phyloP scores from a whole-genome alignment of 37 sponge, comb jelly and placozoan species.

The Eunapius fragilis region DNA sequence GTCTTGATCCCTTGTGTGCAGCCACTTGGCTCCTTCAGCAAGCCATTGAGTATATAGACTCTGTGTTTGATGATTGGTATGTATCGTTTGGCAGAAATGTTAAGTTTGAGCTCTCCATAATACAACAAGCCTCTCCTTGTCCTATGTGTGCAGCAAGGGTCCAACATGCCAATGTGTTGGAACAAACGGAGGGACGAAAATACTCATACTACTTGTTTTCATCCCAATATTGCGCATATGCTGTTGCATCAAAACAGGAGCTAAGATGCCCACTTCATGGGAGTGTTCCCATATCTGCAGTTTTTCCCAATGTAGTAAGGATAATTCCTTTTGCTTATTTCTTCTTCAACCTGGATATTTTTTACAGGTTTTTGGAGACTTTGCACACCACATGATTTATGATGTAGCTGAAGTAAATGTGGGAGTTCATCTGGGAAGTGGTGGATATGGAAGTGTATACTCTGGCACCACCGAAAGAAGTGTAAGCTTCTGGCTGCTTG shows the following conservation, averaged over 20 bases:
- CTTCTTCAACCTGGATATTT: neutral
- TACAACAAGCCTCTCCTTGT: constrained; percentile 41
- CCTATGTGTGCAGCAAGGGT: constrained; percentile 7
- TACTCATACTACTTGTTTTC: constrained; percentile 63
- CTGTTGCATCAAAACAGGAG: neutral
- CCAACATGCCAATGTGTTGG: too few species aligned
- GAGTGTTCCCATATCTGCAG: constrained; percentile 10
- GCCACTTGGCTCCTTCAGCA: constrained; percentile 82
- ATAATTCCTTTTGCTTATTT: neutral
- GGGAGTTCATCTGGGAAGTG: constrained; percentile 63
- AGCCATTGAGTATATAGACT: constrained; percentile 53
- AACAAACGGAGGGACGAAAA: too few species aligned
- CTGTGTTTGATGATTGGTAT: constrained; percentile 93
- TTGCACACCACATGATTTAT: constrained; percentile 27
- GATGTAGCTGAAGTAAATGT: constrained; percentile 2
- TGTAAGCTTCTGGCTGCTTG: neutral
- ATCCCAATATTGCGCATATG: constrained; percentile 17
- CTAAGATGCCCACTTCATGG: constrained; percentile 69
- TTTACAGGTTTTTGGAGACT: constrained; percentile 63
- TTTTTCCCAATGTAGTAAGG: constrained; percentile 83
- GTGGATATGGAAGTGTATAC: constrained; percentile 78
- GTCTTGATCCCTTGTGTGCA: neutral
- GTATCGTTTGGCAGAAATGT: constrained; percentile 56
- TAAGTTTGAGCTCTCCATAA: constrained; percentile 13
- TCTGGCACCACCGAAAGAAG: constrained; percentile 1